phyloP scores from a whole-genome alignment of 1,140 invertebrate genomes.

The Calliphora vicina region DNA sequence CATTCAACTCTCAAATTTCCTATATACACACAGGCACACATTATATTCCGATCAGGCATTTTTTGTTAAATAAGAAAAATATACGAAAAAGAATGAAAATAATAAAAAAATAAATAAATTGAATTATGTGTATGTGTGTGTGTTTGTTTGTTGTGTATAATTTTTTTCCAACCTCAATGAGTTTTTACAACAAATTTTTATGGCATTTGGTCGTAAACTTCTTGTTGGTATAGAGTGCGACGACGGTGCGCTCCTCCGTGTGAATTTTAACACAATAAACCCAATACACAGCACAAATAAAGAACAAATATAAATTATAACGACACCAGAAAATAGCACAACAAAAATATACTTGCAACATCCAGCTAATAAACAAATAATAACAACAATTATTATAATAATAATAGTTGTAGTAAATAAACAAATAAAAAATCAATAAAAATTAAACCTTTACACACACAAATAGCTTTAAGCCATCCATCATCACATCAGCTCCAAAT shows the following conservation, averaged over 20 bases:
- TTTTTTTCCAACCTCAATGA: slow-evolving; percentile 60
- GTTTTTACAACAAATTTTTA: slow-evolving; percentile 63
- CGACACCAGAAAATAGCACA: slow-evolving; percentile 9
- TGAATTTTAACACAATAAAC: slow-evolving; percentile 29
- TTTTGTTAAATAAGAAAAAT: background rate
- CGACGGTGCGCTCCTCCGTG: slow-evolving; percentile 48
- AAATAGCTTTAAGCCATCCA: background rate
- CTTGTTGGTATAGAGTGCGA: slow-evolving; percentile 62
- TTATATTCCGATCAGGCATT: background rate
- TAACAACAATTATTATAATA: background rate
- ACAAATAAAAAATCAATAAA: background rate
- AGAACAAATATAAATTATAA: background rate
- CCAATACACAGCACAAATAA: slow-evolving; percentile 41
- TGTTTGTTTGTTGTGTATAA: slow-evolving; percentile 7
- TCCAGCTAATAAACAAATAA: slow-evolving; percentile 3
- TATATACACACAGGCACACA: background rate
- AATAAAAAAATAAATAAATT: background rate
- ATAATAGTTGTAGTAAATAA: background rate
- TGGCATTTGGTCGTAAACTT: slow-evolving; percentile 64
- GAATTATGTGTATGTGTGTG: slow-evolving; percentile 5
- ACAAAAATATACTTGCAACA: background rate
- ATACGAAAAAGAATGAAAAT: background rate
- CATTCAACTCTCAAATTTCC: too few relatives aligned
- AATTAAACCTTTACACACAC: too few relatives aligned
- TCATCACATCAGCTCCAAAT: background rate